Evolutionary conservation across 2,888 invertebrate genomes (phyloP).

Genomic region (Aporophyla lueneburgensis): DNA sequence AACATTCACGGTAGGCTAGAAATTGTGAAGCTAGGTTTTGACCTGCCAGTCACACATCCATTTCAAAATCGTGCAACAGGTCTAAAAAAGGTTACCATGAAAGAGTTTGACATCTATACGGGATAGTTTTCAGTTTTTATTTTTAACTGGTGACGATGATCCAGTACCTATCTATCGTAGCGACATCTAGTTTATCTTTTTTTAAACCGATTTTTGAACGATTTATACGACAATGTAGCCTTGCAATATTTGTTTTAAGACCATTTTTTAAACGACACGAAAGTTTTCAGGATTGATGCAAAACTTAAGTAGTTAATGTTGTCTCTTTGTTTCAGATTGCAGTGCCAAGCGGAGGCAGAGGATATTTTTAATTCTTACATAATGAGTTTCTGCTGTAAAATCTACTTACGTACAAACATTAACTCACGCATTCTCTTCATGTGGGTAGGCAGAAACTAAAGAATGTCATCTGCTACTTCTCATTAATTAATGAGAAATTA

Average conservation of each 20-base stretch:
- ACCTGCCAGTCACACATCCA: background rate
- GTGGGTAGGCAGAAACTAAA: background rate
- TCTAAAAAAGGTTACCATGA: background rate
- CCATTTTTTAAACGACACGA: background rate
- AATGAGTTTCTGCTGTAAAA: background rate
- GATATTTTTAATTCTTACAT: background rate
- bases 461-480: background rate
- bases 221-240: too few relatives aligned
- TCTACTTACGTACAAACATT: background rate
- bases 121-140: background rate
- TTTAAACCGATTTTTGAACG: too few relatives aligned
- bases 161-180: background rate
- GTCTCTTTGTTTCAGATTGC: slow-evolving; percentile 18
- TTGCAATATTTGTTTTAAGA: too few relatives aligned
- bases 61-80: slow-evolving; percentile 14
- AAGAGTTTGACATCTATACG: background rate
- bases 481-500: background rate
- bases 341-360: too few relatives aligned
- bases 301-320: background rate
- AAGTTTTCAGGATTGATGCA: background rate
- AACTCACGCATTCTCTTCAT: background rate
- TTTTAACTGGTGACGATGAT: background rate
- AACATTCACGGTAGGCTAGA: background rate
- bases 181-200: background rate
- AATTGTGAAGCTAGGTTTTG: background rate